Evolutionary conservation across 2,113 vertebrate genomes (phyloP), one percentile per base, ranked within the genome.

Genomic region (Setophaga coronata): DNA sequence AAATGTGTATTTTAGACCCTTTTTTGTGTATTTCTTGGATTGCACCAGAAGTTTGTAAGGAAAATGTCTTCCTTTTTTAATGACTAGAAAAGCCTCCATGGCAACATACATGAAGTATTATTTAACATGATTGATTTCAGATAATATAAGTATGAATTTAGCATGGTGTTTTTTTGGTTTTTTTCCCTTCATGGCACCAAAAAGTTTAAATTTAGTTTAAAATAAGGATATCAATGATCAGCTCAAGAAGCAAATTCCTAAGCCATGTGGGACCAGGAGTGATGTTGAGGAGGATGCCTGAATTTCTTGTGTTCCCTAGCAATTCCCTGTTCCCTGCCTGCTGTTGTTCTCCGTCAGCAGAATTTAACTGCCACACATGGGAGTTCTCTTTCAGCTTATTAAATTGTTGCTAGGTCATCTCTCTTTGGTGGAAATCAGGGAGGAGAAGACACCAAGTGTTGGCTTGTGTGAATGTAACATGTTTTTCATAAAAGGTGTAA

Each of bases 401-500:
- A 43, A 65, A 20, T 26, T 77, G 36, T 48, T 45, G 47, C 38
- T 48, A 81, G 54, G 8, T 57, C 47, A 69, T 71, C 34, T 42
- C 18, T 78, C 26, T 57, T 71, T 28, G 12, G 29, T 73, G 64
- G 76, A 65, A 66, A 43, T 50, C 2, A 6, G 43, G 56, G 57
- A 86, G 80, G 34, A 86, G 80, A 65, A 83, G 76, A 58, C 25
- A 67, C 18, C 51, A 2, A 1, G 0, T n/a, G 25, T 24, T 92
- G 64, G 43, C 57, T 90, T 72, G 24, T 38, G 50, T 90, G 43
- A 64, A 60, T 26, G 34, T 51, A 45, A 28, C 0, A 0, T 70
- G 48, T n/a, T 79, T 92, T 86, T 82, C 73, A 13, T 77, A 42
- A 85, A 76, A 94, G 33, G 17, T 83, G 17, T 54, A 29, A 69